Percentiles rank a stretch among this genome's conserved stretches.
phyloP scores from a whole-genome alignment of 2,888 invertebrate species.

The Drosophila ezoana region DNA sequence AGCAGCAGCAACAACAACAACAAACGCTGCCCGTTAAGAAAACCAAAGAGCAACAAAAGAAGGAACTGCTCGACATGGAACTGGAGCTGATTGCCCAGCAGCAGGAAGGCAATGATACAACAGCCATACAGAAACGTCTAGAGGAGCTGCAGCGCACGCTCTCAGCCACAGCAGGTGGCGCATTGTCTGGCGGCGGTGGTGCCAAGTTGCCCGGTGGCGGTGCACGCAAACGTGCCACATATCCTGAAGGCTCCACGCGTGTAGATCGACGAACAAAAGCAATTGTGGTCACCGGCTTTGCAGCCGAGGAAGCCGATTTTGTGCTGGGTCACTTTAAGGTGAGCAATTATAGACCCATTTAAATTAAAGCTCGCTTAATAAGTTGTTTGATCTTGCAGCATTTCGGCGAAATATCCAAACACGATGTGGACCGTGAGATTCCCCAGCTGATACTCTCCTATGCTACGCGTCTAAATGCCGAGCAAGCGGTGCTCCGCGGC shows the following conservation, averaged over 20 bases:
- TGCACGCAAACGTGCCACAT: conserved; percentile 78
- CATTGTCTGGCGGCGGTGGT: conserved; percentile 41
- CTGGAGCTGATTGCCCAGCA: conserved; percentile 95
- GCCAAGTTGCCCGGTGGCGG: conserved; percentile 59
- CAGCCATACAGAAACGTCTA: conserved; percentile 91
- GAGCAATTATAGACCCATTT: conserved; percentile 78
- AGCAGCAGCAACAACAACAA: conserved; percentile 62
- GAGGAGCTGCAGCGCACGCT: conserved; percentile 88
- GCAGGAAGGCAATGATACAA: conserved; percentile 93
- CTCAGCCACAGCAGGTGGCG: conserved; percentile 30
- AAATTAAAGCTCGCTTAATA: neutral
- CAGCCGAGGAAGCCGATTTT: conserved; percentile 92
- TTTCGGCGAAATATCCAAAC: conserved; percentile 95
- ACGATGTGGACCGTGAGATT: conserved; percentile 89
- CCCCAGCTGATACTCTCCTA: conserved; percentile 86
- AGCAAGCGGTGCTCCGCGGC: conserved; percentile 84
- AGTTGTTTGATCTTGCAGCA: conserved; percentile 86
- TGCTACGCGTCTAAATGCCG: conserved; percentile 84
- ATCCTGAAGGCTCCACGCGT: conserved; percentile 85
- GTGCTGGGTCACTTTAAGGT: conserved; percentile 94
- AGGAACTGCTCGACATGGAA: conserved; percentile 95
- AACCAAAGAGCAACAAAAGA: conserved; percentile 92
- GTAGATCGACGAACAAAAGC: conserved; percentile 95
- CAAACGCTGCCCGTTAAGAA: conserved; percentile 85
- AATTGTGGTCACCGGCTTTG: conserved; percentile 94